Base-by-base conservation (phyloP, 53 echinoderm and acorn worm genomes). In the Zoroaster sp. region DNA sequence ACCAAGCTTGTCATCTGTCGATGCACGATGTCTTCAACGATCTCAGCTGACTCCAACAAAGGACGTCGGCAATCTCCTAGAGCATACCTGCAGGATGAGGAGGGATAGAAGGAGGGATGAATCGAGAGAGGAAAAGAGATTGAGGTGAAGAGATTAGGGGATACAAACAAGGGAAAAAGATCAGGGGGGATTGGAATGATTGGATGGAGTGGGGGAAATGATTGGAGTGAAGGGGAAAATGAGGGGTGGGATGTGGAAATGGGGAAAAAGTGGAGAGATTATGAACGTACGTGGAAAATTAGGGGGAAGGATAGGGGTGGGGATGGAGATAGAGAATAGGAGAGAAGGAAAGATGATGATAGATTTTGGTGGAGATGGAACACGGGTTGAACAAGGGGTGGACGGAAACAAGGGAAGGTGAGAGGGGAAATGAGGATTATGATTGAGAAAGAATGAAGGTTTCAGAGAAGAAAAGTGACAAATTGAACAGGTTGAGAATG, bases 41-140 rank as follows among this genome's bases (percentile, higher is more conserved):
- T 40, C 2, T 76, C 87, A 12, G 94, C 99, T 5, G 99, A 99
- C 44, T 99, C 99, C 40, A 83, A 72, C 30, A 96, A 66, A 31
- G 99, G 99, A 47, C 94, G 93, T 42, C 94, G 91, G 53, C 99
- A 99, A 66, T 99, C 99, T 46, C 99, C 99, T 1, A 99, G 87
- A 17, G 96, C 96, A 88, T 94, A 99, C 99, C 99, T 99, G 86
- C 47, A 72, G 45, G 45, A 44, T 44, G 63, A 37, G 21, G 11
- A 28, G 28, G n/a, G n/a, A n/a, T n/a, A n/a, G n/a, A n/a, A n/a
- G n/a, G n/a, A n/a, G n/a, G n/a, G n/a, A n/a, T n/a, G n/a, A 14
- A n/a, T n/a, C n/a, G n/a, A n/a, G n/a, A n/a, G n/a, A n/a, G n/a
- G n/a, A n/a, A n/a, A n/a, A n/a, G n/a, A n/a, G n/a, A n/a, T n/a